Base-by-base conservation (phyloP, 2,113 vertebrate species). In the Cyanoliseus patagonus region DNA sequence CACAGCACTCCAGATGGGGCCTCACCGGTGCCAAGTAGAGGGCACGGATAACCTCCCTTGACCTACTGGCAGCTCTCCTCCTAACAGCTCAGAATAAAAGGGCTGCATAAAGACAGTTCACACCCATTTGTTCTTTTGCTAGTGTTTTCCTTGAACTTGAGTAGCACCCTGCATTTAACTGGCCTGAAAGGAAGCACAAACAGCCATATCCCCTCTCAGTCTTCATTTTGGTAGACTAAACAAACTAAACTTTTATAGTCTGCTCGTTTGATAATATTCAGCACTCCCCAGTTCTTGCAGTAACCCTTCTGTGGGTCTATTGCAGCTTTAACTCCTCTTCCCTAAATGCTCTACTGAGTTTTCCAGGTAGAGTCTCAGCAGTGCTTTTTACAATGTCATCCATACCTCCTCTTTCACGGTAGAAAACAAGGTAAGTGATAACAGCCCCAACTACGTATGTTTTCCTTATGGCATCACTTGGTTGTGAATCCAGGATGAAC, bases 211-310 rank as follows among this genome's bases (percentile, higher is more conserved):
- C 88, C 64, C 61, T 83, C 76, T 86, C 8, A 7, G 59, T 46
- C 88, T 93, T 90, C 88, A 62, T 87, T 95, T 82, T 76, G 27
- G 81, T 85, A 96, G 96, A 95, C 94, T 95, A 96, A 96, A 97
- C 94, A 97, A 92, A 85, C 19, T 0, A n/a, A 85, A 44, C 49
- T 30, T 91, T 89, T 68, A 57, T 66, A 53, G 73, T 47, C 67
- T 73, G 76, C 55, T 63, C 51, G 49, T 78, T 94, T 90, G 76
- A 52, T 57, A 89, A 79, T 84, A 76, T 28, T 79, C 44, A 68
- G 49, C 30, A 52, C 39, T 77, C 39, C 28, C 66, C 49, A 83
- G 53, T 79, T 67, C 11, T 87, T 75, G 70, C 47, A 79, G 86
- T 76, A 95, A 95, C 69, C 49, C 63, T 91, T 95, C 76, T 80